phyloP scores from a whole-genome alignment of 2,888 invertebrate genomes.

The Drosophila ustulata region DNA sequence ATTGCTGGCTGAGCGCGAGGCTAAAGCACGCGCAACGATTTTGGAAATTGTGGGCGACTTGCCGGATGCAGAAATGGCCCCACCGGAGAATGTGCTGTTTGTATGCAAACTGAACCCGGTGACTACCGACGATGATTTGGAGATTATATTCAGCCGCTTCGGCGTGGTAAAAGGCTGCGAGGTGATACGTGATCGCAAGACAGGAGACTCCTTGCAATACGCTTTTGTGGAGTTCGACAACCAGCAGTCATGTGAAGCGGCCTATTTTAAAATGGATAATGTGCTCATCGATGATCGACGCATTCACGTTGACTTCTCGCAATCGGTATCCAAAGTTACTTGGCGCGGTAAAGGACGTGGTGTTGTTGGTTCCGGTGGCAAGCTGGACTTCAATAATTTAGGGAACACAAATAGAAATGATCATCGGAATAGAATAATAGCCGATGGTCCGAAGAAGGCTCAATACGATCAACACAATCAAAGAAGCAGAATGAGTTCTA shows the following conservation, averaged over 20 bases:
- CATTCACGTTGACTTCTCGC: slow-evolving; percentile 99
- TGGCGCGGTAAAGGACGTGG: slow-evolving; percentile 96
- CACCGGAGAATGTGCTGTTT: slow-evolving; percentile 99
- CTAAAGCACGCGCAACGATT: slow-evolving; percentile 98
- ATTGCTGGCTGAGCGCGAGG: slow-evolving; percentile 95
- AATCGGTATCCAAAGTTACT: slow-evolving; percentile 97
- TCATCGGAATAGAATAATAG: slow-evolving; percentile 13
- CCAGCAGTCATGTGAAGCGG: slow-evolving; percentile 96
- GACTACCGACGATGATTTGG: slow-evolving; percentile 98
- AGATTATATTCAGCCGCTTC: slow-evolving; percentile 98
- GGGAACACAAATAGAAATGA: slow-evolving; percentile 35
- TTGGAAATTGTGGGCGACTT: slow-evolving; percentile 99
- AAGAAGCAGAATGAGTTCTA: slow-evolving; percentile 42
- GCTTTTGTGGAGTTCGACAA: slow-evolving; percentile 99
- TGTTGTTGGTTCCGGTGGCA: slow-evolving; percentile 84
- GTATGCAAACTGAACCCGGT: slow-evolving; percentile 99
- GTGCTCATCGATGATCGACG: slow-evolving; percentile 99
- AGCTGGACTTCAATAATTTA: slow-evolving; percentile 81
- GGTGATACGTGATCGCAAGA: slow-evolving; percentile 96
- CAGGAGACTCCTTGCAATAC: slow-evolving; percentile 98
- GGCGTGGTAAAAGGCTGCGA: slow-evolving; percentile 97
- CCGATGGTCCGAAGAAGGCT: neutral
- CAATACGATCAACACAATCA: slow-evolving; percentile 12
- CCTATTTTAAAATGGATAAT: slow-evolving; percentile 99
- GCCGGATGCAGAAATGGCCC: slow-evolving; percentile 98